phyloP scores from a whole-genome alignment of 1,140 invertebrate genomes.

The Eciton burchellii region DNA sequence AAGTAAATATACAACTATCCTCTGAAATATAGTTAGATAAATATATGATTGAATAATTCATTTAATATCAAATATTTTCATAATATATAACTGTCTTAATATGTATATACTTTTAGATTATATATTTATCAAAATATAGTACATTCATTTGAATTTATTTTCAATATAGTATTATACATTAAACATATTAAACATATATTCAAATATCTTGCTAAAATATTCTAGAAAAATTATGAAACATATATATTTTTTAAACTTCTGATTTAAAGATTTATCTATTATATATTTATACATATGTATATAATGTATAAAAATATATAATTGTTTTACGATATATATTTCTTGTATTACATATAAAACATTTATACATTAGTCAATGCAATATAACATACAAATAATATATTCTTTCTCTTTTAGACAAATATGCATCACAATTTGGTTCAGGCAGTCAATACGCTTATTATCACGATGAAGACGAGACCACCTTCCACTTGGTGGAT shows the following conservation, averaged over 20 bases:
- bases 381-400: not conserved
- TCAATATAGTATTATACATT: no score
- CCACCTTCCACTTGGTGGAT: conserved; percentile 98
- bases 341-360: not conserved
- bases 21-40: not conserved
- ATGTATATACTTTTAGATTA: no score
- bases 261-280: no score
- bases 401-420: conserved; percentile 88
- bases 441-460: conserved; percentile 98
- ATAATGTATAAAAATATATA: not conserved
- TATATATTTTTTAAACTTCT: no score
- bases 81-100: conserved; percentile 2
- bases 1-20: not conserved
- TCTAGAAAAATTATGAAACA: no score
- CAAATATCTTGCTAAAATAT: no score
- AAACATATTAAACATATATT: no score
- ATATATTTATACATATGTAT: no score
- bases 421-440: conserved; percentile 98
- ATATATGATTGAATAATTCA: conserved; percentile 1
- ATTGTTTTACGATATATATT: not conserved
- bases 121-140: no score
- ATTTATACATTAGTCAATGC: not conserved
- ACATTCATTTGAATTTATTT: no score
- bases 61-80: not conserved
- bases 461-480: conserved; percentile 99